These are phyloP conservation scores for Yasuhikotakia modesta DNA, from an alignment of 2,797 vertebrate species.

Conservation along the genomic window DNA sequence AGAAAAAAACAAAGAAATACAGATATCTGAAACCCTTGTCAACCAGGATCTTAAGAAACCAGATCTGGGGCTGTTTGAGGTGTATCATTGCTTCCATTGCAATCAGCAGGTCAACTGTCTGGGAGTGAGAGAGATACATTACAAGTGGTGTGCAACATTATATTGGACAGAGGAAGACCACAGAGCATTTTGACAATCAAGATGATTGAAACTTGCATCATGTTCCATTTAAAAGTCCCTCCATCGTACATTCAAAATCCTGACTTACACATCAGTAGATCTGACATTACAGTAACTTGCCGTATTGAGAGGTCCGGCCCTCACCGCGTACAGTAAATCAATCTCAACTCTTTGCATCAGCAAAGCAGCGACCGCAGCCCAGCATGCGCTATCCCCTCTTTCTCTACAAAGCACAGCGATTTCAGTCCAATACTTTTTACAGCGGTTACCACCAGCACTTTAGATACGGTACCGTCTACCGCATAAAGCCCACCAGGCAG, in stretches of 20 bases:
- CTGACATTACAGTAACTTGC: conserved; percentile 10
- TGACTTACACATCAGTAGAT: conserved; percentile 7
- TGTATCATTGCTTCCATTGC: conserved; percentile 58
- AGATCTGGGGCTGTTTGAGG: conserved; percentile 55
- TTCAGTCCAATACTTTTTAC: not conserved
- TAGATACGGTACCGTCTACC: not conserved
- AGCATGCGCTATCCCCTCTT: conserved; percentile 16
- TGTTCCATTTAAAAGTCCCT: conserved; percentile 32
- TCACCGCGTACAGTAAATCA: conserved; percentile 49
- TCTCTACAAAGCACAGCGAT: conserved; percentile 22
- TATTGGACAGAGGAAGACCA: conserved; percentile 55
- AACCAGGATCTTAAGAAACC: conserved; percentile 62
- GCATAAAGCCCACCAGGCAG: conserved; percentile 11
- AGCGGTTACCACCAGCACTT: not conserved
- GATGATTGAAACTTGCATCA: conserved; percentile 47
- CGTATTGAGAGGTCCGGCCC: conserved; percentile 26
- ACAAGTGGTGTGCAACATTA: conserved; percentile 59
- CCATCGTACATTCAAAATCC: conserved; percentile 8
- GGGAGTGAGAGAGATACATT: conserved; percentile 57
- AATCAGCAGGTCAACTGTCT: conserved; percentile 60
- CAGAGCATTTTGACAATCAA: conserved; percentile 56
- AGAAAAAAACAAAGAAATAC: conserved; percentile 42
- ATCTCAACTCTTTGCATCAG: conserved; percentile 55
- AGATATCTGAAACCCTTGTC: conserved; percentile 50
- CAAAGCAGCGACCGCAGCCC: conserved; percentile 54